Evolutionary conservation across 2,888 invertebrate genomes (phyloP).

Genomic region (Gymnosoma rotundatum): DNA sequence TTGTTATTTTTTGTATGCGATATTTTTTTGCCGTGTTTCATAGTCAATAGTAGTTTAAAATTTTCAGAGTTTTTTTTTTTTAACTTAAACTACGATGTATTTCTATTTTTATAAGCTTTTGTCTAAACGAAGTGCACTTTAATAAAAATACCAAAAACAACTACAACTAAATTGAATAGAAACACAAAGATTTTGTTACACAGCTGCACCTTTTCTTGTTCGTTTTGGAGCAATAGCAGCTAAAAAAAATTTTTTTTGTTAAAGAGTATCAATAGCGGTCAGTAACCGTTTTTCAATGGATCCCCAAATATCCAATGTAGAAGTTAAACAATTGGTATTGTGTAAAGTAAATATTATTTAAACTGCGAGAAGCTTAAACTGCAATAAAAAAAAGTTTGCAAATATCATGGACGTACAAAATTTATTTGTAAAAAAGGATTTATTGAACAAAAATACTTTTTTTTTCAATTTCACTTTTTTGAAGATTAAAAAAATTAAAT

Average conservation of each 20-base stretch:
- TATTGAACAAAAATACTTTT: background rate
- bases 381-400: background rate
- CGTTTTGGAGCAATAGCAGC: slow-evolving; percentile 48
- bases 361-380: slow-evolving; percentile 22
- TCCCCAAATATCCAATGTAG: slow-evolving; percentile 44
- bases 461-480: too few species aligned
- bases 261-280: slow-evolving; percentile 65
- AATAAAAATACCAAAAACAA: slow-evolving; percentile 36
- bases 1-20: slow-evolving; percentile 27
- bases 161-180: slow-evolving; percentile 2
- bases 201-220: slow-evolving; percentile 69
- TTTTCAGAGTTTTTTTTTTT: slow-evolving; percentile 29
- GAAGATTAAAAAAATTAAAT: too few species aligned
- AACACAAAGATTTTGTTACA: slow-evolving; percentile 61
- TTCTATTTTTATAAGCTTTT: slow-evolving; percentile 47
- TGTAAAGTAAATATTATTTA: slow-evolving; percentile 64
- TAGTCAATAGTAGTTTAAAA: slow-evolving; percentile 55
- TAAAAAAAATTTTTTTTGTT: slow-evolving; percentile 11
- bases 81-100: slow-evolving; percentile 47
- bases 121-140: slow-evolving; percentile 62
- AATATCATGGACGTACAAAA: slow-evolving; percentile 9
- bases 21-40: slow-evolving; percentile 24
- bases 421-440: background rate
- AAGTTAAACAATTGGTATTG: slow-evolving; percentile 65
- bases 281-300: slow-evolving; percentile 68